Evolutionary conservation across 2,888 invertebrate species (phyloP).

Genomic region (Seira sanloemensis): DNA sequence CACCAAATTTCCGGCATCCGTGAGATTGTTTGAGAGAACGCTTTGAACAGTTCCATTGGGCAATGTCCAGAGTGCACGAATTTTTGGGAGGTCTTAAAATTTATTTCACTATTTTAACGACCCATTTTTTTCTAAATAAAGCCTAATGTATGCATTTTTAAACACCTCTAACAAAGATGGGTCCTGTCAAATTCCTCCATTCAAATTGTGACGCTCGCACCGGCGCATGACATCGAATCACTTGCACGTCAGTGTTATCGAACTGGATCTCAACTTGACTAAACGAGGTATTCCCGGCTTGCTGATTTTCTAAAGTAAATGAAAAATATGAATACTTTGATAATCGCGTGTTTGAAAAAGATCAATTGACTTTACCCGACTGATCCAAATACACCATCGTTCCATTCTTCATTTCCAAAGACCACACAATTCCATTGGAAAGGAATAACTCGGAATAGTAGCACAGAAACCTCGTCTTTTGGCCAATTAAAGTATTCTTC

Average conservation of each 20-base stretch:
- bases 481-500: constrained; percentile 62
- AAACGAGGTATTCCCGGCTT: constrained; percentile 62
- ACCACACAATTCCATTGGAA: constrained; percentile 65
- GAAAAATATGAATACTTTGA: no score
- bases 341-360: no score
- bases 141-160: neutral
- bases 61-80: constrained; percentile 32
- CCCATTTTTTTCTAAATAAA: neutral
- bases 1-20: constrained; percentile 30
- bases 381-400: constrained; percentile 46
- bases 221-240: constrained; percentile 64
- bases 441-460: constrained; percentile 66
- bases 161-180: constrained; percentile 62
- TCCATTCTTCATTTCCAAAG: constrained; percentile 65
- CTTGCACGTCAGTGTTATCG: constrained; percentile 58
- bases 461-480: constrained; percentile 64
- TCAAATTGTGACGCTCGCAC: constrained; percentile 49
- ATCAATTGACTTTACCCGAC: constrained; percentile 37
- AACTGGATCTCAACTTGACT: constrained; percentile 60
- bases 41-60: constrained; percentile 27
- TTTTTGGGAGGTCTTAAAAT: constrained; percentile 45
- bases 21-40: constrained; percentile 26
- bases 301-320: constrained; percentile 22
- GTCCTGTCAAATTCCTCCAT: constrained; percentile 66
- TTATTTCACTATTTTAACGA: neutral